phyloP scores from a whole-genome alignment of 2,113 vertebrate genomes.

The Oriolus oriolus region DNA sequence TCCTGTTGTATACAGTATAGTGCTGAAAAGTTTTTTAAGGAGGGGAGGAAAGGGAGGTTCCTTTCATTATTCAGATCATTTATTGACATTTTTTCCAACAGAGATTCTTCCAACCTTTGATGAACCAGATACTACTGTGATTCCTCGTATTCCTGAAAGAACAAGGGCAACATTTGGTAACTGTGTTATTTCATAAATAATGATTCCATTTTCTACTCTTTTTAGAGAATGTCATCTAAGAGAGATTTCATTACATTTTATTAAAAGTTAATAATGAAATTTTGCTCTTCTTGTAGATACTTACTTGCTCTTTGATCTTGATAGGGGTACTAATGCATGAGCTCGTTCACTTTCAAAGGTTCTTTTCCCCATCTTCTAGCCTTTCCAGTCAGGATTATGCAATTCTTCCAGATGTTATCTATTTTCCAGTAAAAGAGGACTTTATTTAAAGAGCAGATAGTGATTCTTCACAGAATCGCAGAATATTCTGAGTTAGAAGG shows the following conservation, averaged over 20 bases:
- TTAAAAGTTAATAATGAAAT: neutral
- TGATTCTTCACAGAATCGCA: neutral
- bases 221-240: neutral
- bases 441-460: neutral
- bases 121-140: slow-evolving; percentile 40
- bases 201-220: neutral
- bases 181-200: neutral
- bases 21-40: neutral
- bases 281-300: neutral
- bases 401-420: neutral
- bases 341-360: neutral
- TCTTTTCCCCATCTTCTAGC: neutral
- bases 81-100: slow-evolving; percentile 18
- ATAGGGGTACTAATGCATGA: neutral
- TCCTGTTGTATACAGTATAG: neutral
- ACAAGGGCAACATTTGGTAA: slow-evolving; percentile 70
- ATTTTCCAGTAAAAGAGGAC: neutral
- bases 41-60: neutral
- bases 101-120: slow-evolving; percentile 47
- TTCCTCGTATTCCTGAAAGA: slow-evolving; percentile 55
- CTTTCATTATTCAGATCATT: neutral
- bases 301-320: neutral
- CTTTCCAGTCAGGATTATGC: neutral
- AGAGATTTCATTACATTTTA: neutral
- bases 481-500: neutral